Evolutionary conservation across 2,888 invertebrate species (phyloP).

Genomic region (Eumacrocentrus americanus): DNA sequence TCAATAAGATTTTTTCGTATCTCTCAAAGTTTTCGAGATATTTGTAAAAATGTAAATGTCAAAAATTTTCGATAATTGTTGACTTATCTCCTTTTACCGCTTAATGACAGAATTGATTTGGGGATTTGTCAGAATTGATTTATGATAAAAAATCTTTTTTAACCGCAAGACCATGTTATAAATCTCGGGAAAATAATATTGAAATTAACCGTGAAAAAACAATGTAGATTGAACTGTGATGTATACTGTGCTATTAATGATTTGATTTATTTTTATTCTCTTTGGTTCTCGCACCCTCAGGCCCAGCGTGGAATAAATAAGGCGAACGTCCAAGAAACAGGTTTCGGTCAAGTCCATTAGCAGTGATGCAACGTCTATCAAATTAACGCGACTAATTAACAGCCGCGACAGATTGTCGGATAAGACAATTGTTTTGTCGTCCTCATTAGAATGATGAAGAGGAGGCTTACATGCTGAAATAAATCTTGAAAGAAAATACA

Average conservation of each 20-base stretch:
- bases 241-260: background rate
- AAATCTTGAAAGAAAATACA: too few species aligned
- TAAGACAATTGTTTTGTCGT: conserved; percentile 21
- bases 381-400: conserved; percentile 41
- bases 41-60: too few species aligned
- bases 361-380: conserved; percentile 32
- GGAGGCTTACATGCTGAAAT: too few species aligned
- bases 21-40: conserved; percentile 12
- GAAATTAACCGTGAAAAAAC: background rate
- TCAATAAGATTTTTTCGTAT: too few species aligned
- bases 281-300: background rate
- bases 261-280: background rate
- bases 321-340: conserved; percentile 26
- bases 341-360: conserved; percentile 33
- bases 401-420: conserved; percentile 25
- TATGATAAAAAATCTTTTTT: background rate
- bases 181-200: background rate
- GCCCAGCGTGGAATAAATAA: conserved; percentile 18
- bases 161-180: background rate
- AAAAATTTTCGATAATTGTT: too few species aligned
- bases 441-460: too few species aligned
- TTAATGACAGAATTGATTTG: background rate
- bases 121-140: conserved; percentile 3
- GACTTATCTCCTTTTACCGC: background rate
- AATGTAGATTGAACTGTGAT: background rate